A percentile compares a stretch with the other conserved stretches of the same genome.
phyloP scores from a whole-genome alignment of 1,140 invertebrate genomes.

The Metopolophium dirhodum region DNA sequence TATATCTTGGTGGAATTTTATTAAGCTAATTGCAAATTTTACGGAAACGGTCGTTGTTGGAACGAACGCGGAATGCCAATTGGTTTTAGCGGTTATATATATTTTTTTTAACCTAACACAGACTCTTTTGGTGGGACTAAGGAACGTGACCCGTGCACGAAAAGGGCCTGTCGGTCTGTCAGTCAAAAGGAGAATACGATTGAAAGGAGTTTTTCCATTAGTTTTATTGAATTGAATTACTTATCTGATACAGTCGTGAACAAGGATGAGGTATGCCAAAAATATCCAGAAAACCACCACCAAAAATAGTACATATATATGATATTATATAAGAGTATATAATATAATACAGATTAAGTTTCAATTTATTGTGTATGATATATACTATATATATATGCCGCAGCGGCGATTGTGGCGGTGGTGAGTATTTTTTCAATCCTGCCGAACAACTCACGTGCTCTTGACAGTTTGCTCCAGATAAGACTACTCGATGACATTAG shows the following conservation, averaged over 20 bases:
- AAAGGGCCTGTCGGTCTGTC: slow-evolving; percentile 26
- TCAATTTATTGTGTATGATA: slow-evolving; percentile 42
- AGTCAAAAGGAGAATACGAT: not conserved
- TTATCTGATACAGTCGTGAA: slow-evolving; percentile 34
- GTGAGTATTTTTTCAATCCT: not conserved
- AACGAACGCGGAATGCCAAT: not conserved
- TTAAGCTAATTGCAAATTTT: not conserved
- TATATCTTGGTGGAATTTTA: not conserved
- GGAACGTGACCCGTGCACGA: slow-evolving; percentile 9
- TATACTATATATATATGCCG: not conserved
- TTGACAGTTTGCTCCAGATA: slow-evolving; percentile 10
- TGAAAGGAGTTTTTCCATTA: slow-evolving; percentile 44
- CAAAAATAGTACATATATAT: not conserved
- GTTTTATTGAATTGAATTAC: slow-evolving; percentile 51
- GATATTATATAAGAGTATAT: not conserved
- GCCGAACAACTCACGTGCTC: not conserved
- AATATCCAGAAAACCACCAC: not conserved
- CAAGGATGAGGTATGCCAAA: not conserved
- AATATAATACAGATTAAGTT: slow-evolving; percentile 42
- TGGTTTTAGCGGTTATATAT: not conserved
- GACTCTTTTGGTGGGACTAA: not conserved
- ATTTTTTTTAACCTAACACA: not conserved
- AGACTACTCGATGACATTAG: not conserved
- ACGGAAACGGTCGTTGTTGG: not conserved
- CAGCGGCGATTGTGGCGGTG: too few relatives aligned